Conservation (phyloP, 2,113 vertebrate species). For the Mormyrus lacerda region DNA sequence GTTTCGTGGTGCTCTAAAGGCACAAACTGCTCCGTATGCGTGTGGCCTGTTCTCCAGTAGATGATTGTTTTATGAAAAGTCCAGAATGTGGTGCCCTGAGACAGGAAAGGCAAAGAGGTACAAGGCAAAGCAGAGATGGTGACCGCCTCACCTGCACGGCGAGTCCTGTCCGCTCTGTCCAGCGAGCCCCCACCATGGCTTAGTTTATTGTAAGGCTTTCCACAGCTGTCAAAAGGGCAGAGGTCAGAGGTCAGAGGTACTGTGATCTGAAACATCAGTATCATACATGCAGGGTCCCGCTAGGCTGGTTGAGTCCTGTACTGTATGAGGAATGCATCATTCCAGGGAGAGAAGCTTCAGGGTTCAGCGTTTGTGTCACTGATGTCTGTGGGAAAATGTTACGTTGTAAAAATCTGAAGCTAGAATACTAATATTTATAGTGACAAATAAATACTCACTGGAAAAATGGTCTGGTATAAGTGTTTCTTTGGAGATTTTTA, state of each 20-base stretch:
- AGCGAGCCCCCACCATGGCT: conserved; percentile 45
- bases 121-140: background rate
- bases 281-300: background rate
- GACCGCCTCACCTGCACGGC: conserved; percentile 54
- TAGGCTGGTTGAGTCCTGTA: background rate
- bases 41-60: background rate
- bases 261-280: background rate
- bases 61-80: background rate
- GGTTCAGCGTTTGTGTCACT: background rate
- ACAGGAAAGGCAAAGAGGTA: background rate
- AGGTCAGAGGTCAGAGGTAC: conserved; percentile 10
- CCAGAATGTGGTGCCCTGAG: background rate
- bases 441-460: background rate
- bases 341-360: background rate
- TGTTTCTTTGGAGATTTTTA: background rate
- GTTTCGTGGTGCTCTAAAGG: background rate
- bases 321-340: background rate
- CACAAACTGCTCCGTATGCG: background rate
- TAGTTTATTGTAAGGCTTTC: conserved; percentile 58
- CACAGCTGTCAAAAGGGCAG: conserved; percentile 59
- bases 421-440: background rate
- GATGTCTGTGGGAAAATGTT: background rate
- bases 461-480: background rate
- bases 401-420: background rate
- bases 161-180: conserved; percentile 47